Conservation (phyloP, 2,888 invertebrate genomes). For the Toxonevra muliebris region DNA sequence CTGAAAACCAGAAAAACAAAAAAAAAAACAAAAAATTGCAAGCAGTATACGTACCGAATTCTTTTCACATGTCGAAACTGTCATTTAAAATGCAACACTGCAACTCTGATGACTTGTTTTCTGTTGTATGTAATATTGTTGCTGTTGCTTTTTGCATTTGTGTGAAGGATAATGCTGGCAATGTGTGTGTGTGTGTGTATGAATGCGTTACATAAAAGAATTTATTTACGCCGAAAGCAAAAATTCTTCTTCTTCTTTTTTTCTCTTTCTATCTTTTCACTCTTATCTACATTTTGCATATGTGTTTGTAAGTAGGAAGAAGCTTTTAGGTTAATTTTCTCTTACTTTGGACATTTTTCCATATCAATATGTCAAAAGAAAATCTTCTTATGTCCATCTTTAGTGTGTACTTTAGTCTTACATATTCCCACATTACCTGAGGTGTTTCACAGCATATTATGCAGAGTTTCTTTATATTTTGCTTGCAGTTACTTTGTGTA, state of each 20-base stretch:
- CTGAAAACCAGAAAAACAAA: not conserved
- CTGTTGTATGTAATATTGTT: too few species aligned
- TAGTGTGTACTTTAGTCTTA: not conserved
- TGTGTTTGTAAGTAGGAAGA: not conserved
- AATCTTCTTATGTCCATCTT: conserved; percentile 39
- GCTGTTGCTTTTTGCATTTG: too few species aligned
- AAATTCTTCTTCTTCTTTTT: too few species aligned
- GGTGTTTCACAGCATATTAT: not conserved
- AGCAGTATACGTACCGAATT: too few species aligned
- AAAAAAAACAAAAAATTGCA: not conserved
- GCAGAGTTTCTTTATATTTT: too few species aligned
- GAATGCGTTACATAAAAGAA: too few species aligned
- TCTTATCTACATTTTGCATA: too few species aligned
- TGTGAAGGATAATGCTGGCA: too few species aligned
- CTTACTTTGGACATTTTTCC: not conserved
- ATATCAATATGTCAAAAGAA: conserved; percentile 38
- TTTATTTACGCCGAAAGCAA: too few species aligned
- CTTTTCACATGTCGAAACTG: conserved; percentile 21
- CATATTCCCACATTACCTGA: not conserved
- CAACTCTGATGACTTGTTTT: not conserved
- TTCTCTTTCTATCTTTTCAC: too few species aligned
- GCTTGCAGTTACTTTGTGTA: too few species aligned
- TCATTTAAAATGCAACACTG: conserved; percentile 32
- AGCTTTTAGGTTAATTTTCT: conserved; percentile 10
- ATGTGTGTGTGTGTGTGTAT: too few species aligned